These are phyloP conservation scores for Phoenicopterus ruber DNA, from an alignment of 2,113 vertebrate genomes.

Conservation along the genomic window DNA sequence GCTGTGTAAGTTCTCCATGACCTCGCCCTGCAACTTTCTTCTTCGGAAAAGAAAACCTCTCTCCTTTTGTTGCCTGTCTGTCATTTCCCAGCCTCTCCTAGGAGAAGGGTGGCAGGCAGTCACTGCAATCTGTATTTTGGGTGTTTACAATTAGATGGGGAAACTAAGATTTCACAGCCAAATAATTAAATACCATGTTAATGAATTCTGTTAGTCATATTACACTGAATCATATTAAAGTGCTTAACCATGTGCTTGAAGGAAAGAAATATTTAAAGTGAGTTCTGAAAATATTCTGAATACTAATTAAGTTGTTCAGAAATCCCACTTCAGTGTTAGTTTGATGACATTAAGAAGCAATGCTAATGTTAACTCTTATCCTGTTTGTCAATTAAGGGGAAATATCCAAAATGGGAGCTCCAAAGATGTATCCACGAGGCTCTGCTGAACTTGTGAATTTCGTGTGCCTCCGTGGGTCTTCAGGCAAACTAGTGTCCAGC, in stretches of 20 bases:
- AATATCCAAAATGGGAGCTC: constrained; percentile 7
- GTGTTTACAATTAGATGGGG: constrained; percentile 35
- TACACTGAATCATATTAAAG: constrained; percentile 66
- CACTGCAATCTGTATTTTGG: constrained; percentile 13
- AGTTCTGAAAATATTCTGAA: constrained; percentile 64
- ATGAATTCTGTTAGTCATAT: constrained; percentile 62
- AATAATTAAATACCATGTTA: constrained; percentile 59
- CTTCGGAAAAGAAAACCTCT: background rate
- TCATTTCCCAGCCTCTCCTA: background rate
- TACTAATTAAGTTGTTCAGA: constrained; percentile 66
- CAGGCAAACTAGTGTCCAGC: background rate
- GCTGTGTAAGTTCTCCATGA: background rate
- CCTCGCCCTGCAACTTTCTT: background rate
- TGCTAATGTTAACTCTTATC: constrained; percentile 41
- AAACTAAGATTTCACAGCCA: constrained; percentile 49
- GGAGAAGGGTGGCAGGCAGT: background rate
- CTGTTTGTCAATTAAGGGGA: constrained; percentile 45
- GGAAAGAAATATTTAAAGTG: constrained; percentile 43
- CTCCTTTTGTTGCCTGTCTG: background rate
- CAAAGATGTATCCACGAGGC: background rate
- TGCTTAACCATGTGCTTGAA: constrained; percentile 54
- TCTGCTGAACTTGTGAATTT: background rate
- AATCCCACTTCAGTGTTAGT: constrained; percentile 50
- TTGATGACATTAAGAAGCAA: constrained; percentile 50
- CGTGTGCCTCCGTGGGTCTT: accelerated